A percentile compares a stretch with the other conserved stretches of the same genome.
These are phyloP conservation scores for Chymomyza procnemis DNA, from an alignment of 2,888 invertebrate species.

Conservation along the genomic window DNA sequence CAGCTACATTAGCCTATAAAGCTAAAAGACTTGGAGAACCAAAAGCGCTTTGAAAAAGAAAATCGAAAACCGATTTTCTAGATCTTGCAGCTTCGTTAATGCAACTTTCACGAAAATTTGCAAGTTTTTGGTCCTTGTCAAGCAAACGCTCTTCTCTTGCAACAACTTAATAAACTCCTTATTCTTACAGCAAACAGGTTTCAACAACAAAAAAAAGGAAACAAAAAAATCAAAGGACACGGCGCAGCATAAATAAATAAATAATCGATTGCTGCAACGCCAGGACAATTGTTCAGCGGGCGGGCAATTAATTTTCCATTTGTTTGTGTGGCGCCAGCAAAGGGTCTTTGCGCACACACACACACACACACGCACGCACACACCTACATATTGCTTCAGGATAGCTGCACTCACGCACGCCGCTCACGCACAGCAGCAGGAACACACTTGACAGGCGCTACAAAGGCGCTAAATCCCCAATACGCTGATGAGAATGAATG, in stretches of 20 bases:
- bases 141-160: no score
- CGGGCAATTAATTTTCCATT: constrained; percentile 69
- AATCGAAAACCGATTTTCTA: no score
- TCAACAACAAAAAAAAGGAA: background rate
- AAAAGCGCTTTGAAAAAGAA: no score
- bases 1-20: no score
- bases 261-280: constrained; percentile 57
- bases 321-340: constrained; percentile 37
- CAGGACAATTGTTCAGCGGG: constrained; percentile 7
- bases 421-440: constrained; percentile 41
- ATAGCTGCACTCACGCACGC: constrained; percentile 45
- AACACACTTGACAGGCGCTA: constrained; percentile 49
- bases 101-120: no score
- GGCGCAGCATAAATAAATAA: constrained; percentile 69
- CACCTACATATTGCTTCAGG: no score
- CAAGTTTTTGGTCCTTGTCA: no score
- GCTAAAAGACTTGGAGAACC: no score
- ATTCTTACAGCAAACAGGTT: no score
- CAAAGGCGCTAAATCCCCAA: constrained; percentile 65
- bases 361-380: no score
- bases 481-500: constrained; percentile 71
- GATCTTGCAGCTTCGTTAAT: no score
- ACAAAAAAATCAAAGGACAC: constrained; percentile 17
- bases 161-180: no score
- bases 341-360: background rate